Conservation (phyloP, 2,797 vertebrate genomes). For the Linurgus olivaceus region DNA sequence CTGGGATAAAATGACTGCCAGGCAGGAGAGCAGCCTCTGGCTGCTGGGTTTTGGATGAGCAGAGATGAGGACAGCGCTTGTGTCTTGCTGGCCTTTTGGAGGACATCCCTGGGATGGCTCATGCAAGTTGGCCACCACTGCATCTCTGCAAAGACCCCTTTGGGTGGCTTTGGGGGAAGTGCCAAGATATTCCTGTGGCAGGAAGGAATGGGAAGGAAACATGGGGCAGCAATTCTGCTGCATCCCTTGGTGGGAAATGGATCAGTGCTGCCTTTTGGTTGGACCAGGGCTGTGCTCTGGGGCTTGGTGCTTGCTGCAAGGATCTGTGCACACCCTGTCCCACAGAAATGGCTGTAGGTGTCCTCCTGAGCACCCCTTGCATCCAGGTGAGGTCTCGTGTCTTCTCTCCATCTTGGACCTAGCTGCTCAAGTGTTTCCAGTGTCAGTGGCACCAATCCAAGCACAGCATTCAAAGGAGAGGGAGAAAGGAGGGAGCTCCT, state of each 20-base stretch:
- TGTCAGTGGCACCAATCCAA: background rate
- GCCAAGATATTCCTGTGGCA: rapidly evolving
- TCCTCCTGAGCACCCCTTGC: background rate
- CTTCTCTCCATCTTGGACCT: background rate
- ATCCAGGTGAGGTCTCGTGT: rapidly evolving
- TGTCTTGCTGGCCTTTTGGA: background rate
- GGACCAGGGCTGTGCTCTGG: background rate
- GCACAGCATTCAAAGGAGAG: background rate
- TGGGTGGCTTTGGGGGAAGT: background rate
- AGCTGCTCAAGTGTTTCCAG: background rate
- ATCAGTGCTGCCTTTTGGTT: background rate
- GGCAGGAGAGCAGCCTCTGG: background rate
- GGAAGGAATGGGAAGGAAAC: background rate
- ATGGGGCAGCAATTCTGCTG: background rate
- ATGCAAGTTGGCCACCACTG: background rate
- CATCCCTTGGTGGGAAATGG: rapidly evolving
- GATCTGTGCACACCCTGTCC: rapidly evolving
- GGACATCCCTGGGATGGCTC: rapidly evolving
- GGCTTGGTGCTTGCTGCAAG: background rate
- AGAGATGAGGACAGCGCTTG: background rate
- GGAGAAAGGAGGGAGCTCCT: background rate
- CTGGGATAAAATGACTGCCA: background rate
- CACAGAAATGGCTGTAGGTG: background rate
- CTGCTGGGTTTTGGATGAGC: rapidly evolving
- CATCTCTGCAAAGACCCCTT: background rate